Evolutionary conservation across 2,113 vertebrate species (phyloP).

Genomic region (Guaruba guarouba): DNA sequence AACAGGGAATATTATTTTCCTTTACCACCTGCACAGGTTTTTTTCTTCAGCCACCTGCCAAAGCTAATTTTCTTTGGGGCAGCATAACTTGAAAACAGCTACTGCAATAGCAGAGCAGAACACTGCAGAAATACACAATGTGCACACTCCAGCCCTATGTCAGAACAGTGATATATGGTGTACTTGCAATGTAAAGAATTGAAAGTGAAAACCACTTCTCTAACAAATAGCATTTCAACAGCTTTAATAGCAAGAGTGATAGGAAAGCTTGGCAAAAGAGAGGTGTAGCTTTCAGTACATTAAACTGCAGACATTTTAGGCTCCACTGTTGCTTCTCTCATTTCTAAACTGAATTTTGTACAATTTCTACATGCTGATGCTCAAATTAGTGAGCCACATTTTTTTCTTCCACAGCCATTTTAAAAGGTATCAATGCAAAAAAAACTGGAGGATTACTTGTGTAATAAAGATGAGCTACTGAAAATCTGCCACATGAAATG

Average conservation of each 20-base stretch:
- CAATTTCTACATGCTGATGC: not conserved
- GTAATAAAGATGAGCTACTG: not conserved
- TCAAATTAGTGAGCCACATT: not conserved
- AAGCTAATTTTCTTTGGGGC: constrained; percentile 19
- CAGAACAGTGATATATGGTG: not conserved
- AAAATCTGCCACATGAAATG: not conserved
- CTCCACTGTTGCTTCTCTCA: not conserved
- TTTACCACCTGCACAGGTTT: constrained; percentile 39
- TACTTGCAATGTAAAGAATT: not conserved
- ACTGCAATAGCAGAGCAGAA: not conserved
- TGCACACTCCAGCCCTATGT: not conserved
- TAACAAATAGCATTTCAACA: not conserved
- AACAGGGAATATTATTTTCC: not conserved
- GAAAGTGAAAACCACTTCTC: not conserved
- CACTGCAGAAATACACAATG: not conserved
- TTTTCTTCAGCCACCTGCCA: not conserved
- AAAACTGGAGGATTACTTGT: not conserved
- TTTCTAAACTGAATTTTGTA: not conserved
- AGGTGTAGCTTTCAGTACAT: not conserved
- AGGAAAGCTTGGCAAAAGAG: not conserved
- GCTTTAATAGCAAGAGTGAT: not conserved
- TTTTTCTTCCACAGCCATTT: not conserved
- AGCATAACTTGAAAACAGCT: not conserved
- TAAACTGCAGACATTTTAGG: not conserved
- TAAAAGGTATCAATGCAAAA: not conserved